phyloP scores from a whole-genome alignment of 2,888 invertebrate genomes.

The Thymelicus acteon region DNA sequence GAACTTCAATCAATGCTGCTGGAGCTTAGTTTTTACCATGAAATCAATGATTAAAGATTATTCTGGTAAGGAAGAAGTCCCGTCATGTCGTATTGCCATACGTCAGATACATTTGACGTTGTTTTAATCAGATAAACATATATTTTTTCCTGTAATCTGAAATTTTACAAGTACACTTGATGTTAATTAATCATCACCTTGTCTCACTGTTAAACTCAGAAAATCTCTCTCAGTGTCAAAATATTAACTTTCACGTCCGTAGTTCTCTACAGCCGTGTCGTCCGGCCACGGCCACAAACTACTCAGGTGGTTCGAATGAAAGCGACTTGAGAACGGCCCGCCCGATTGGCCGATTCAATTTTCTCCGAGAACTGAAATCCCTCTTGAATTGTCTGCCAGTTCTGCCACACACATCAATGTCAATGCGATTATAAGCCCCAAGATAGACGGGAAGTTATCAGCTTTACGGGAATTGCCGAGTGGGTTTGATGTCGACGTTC shows the following conservation, averaged over 20 bases:
- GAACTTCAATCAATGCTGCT: no score
- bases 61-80: no score
- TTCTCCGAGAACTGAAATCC: constrained; percentile 34
- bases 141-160: no score
- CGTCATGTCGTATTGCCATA: no score
- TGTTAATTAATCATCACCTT: no score
- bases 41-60: no score
- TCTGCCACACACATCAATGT: constrained; percentile 39
- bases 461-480: constrained; percentile 32
- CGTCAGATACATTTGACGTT: no score
- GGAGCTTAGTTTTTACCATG: no score
- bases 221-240: no score
- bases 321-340: constrained; percentile 27
- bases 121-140: no score
- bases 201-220: no score
- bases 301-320: constrained; percentile 30
- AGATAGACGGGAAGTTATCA: constrained; percentile 36
- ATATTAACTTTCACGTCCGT: neutral
- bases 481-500: constrained; percentile 17
- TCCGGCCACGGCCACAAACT: neutral
- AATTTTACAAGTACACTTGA: no score
- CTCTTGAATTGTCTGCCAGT: constrained; percentile 37
- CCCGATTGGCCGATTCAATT: constrained; percentile 37
- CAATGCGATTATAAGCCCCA: constrained; percentile 35
- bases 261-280: constrained; percentile 5